Percentiles rank a stretch among this genome's conserved stretches.
Evolutionary conservation across 2,797 vertebrate genomes (phyloP).

Genomic region (Pseudopleuronectes americanus): DNA sequence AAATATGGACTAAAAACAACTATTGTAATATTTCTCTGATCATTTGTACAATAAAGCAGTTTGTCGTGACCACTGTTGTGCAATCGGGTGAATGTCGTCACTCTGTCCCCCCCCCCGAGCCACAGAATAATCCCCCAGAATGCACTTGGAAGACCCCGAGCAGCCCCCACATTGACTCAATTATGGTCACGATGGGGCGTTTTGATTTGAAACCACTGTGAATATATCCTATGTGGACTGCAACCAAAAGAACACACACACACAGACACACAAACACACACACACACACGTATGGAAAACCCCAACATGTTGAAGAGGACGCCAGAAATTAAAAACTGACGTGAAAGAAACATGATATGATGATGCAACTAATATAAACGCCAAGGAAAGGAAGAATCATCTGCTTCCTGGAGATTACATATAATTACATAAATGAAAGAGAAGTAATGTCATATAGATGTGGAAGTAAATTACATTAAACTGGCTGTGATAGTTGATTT

Average conservation of each 20-base stretch:
- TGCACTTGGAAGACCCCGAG: slow-evolving; percentile 22
- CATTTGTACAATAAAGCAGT: not conserved
- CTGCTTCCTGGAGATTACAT: too few species aligned
- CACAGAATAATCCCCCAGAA: slow-evolving; percentile 27
- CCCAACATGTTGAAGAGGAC: not conserved
- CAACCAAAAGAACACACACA: slow-evolving; percentile 30
- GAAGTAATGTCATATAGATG: too few species aligned
- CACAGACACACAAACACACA: not conserved
- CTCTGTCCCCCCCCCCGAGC: slow-evolving; percentile 15
- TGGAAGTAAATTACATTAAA: too few species aligned
- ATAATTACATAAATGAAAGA: too few species aligned
- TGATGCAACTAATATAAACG: too few species aligned
- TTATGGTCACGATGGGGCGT: slow-evolving; percentile 41
- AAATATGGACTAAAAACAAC: not conserved
- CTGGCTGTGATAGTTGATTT: too few species aligned
- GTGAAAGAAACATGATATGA: not conserved
- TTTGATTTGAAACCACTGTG: slow-evolving; percentile 40
- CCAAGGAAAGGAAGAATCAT: too few species aligned
- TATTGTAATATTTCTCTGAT: not conserved
- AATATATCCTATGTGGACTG: slow-evolving; percentile 23
- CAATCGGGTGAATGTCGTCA: not conserved
- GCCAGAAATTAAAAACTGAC: not conserved
- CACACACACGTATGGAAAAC: slow-evolving; percentile 2
- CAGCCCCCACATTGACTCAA: slow-evolving; percentile 28
- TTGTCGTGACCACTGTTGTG: too few species aligned